Base-by-base conservation (phyloP, 1,140 invertebrate species). In the Papilio machaon region DNA sequence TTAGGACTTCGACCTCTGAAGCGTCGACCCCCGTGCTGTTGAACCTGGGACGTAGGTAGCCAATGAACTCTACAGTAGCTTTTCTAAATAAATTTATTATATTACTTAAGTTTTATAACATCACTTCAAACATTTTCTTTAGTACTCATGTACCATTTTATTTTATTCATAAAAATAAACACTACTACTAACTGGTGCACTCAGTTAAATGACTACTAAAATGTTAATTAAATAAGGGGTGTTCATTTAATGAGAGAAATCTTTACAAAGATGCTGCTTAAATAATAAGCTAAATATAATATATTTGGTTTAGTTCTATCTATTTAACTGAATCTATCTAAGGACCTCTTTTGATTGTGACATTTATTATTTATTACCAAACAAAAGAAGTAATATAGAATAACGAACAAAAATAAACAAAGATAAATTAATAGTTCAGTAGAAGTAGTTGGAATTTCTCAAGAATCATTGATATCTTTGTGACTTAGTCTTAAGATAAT, bases 1-100 rank as follows among this genome's bases (percentile, higher is more conserved):
- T 64, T 73, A 86, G 90, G 85, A 83, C 88, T 88, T 82, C 85
- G 89, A 92, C 90, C 91, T 89, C 90, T 82, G 88, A 86, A 88
- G 86, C 87, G 82, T 58, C 89, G 87, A 89, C 89, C 89, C 81
- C 85, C 81, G 85, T 84, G 88, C 85, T 87, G 87, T 89, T 91
- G 89, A 91, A 91, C 89, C 85, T 83, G 74, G 73, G 81, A 35
- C 79, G 76, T 85, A 85, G 82, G 81, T 83, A 79, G 81, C 82
- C 86, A 67, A 80, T 86, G 85, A 87, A 81, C 84, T 80, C 80
- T 85, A 19, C 75, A 49, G 30, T 60, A 38, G 35, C 54, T 46
- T 64, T 67, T 67, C 58, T 67, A 58, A n/a, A 67, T 79, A 43
- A 43, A 60, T 60, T 60, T 79, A 49, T 67, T 79, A 64, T 19